These are phyloP conservation scores for Hippocampus zosterae DNA, from an alignment of 2,113 vertebrate species.

Conservation along the genomic window DNA sequence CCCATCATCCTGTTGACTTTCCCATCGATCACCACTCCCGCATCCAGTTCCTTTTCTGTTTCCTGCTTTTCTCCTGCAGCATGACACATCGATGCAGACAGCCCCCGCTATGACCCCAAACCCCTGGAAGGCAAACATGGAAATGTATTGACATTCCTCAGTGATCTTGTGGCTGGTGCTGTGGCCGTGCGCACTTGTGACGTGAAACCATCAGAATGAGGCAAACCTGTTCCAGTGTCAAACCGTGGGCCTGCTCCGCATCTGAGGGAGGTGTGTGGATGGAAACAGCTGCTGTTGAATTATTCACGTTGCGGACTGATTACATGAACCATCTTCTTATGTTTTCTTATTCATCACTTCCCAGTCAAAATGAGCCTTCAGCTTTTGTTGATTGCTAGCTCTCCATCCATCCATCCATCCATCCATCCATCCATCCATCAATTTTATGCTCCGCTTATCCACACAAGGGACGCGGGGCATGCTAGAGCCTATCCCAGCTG, in stretches of 20 bases:
- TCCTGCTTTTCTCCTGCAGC: constrained; percentile 54
- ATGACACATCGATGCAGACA: constrained; percentile 23
- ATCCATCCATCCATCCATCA: too few species aligned
- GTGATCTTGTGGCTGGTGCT: neutral
- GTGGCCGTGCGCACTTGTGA: constrained; percentile 7
- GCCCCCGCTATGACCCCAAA: constrained; percentile 21
- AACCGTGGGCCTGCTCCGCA: neutral
- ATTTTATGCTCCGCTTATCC: too few species aligned
- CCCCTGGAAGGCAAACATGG: constrained; percentile 21
- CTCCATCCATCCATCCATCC: too few species aligned
- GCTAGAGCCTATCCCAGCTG: too few species aligned
- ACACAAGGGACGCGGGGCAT: too few species aligned
- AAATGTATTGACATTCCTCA: constrained; percentile 27
- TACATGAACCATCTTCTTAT: constrained; percentile 3
- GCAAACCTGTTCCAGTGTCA: constrained; percentile 5
- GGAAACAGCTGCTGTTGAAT: constrained; percentile 35
- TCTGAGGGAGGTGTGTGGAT: constrained; percentile 16
- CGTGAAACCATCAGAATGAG: constrained; percentile 27
- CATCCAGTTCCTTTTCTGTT: constrained; percentile 40
- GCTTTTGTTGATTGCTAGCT: neutral
- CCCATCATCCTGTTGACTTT: constrained; percentile 34
- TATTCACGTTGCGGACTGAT: neutral
- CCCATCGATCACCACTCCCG: constrained; percentile 17
- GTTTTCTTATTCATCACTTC: neutral
- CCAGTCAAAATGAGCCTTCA: neutral